Percentiles rank a stretch among this genome's conserved stretches.
Conservation (phyloP, 2,888 invertebrate species). For the Anorthoa munda region DNA sequence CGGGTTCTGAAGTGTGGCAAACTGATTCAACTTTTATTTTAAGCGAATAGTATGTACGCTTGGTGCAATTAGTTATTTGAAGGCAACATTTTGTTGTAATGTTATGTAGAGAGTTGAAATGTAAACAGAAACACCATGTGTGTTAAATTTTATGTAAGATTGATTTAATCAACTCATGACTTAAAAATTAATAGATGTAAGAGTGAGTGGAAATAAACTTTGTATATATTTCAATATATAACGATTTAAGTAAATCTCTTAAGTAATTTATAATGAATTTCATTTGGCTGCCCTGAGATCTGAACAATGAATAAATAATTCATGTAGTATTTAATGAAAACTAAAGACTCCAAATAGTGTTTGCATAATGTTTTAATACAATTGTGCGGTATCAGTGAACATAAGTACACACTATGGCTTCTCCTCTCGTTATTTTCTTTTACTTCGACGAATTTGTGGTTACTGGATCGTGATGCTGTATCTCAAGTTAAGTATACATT, state of each 20-base stretch:
- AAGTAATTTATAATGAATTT: constrained; percentile 88
- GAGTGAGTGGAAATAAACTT: constrained; percentile 88
- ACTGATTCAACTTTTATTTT: constrained; percentile 59
- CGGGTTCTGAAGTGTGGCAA: constrained; percentile 59
- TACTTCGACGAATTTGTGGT: constrained; percentile 33
- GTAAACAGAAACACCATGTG: constrained; percentile 82
- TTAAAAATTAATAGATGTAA: constrained; percentile 87
- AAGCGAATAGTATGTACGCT: constrained; percentile 73
- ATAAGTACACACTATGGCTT: constrained; percentile 55
- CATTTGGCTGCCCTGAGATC: constrained; percentile 90
- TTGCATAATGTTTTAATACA: constrained; percentile 14
- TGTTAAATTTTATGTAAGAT: constrained; percentile 86
- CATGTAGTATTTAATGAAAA: constrained; percentile 11
- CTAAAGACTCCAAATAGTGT: constrained; percentile 5
- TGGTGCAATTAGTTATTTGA: constrained; percentile 84
- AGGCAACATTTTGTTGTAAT: constrained; percentile 77
- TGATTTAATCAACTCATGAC: constrained; percentile 90
- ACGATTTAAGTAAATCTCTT: constrained; percentile 90
- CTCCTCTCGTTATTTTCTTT: constrained; percentile 55
- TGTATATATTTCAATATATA: constrained; percentile 90
- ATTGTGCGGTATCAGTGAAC: constrained; percentile 66
- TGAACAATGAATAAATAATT: constrained; percentile 71
- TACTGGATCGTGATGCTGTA: constrained; percentile 48
- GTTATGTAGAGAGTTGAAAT: constrained; percentile 81
- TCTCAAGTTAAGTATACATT: constrained; percentile 68